Conservation (phyloP, 2,888 invertebrate species). For the Xanthostigma xanthostigma region DNA sequence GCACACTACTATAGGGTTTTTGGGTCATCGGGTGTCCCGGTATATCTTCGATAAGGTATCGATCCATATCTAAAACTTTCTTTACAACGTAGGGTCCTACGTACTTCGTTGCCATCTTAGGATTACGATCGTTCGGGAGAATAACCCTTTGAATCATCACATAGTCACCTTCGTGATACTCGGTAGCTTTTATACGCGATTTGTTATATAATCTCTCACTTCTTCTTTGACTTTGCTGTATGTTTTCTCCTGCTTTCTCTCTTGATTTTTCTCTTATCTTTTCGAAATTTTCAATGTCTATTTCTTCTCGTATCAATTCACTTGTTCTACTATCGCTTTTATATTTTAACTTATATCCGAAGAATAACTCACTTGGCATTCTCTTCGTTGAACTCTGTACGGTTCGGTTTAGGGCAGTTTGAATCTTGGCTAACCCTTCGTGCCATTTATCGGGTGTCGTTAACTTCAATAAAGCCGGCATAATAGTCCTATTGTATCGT, state of each 20-base stretch:
- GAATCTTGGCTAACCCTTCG: neutral
- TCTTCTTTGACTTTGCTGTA: neutral
- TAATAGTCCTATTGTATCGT: neutral
- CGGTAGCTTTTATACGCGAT: slow-evolving; percentile 2
- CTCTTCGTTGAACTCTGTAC: no score
- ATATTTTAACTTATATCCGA: neutral
- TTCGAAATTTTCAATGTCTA: neutral
- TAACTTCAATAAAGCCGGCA: neutral
- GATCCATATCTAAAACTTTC: slow-evolving; percentile 5
- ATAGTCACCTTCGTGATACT: slow-evolving; percentile 6
- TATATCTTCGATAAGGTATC: slow-evolving; percentile 7
- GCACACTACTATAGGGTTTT: slow-evolving; percentile 6
- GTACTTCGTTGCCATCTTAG: slow-evolving; percentile 6
- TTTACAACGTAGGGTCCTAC: slow-evolving; percentile 6
- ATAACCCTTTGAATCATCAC: slow-evolving; percentile 5
- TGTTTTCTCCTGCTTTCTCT: slow-evolving; percentile 2
- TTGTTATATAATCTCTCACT: slow-evolving; percentile 5
- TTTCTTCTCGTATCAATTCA: slow-evolving; percentile 1
- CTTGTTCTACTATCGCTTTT: neutral
- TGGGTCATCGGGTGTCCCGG: slow-evolving; percentile 7
- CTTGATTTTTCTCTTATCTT: slow-evolving; percentile 2
- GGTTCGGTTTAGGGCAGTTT: neutral
- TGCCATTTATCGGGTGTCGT: neutral
- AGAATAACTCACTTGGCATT: neutral
- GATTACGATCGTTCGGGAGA: slow-evolving; percentile 1